phyloP scores from a whole-genome alignment of 2,888 invertebrate species.

The Philhelius pedissequus region DNA sequence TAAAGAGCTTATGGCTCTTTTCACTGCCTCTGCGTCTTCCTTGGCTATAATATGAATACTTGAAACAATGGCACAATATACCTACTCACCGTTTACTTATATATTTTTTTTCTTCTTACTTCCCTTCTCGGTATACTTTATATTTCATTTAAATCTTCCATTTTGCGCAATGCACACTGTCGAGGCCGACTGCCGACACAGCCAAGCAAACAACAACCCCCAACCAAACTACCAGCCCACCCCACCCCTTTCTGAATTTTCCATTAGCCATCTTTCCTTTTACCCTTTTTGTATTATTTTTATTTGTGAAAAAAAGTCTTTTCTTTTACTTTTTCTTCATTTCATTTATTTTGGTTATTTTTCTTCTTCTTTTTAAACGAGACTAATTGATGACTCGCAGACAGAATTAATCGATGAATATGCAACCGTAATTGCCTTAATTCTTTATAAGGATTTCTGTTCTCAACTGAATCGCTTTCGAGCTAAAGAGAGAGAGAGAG shows the following conservation, averaged over 20 bases:
- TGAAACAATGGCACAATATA: slow-evolving; percentile 64
- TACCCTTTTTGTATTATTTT: not conserved
- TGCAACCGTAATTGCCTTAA: slow-evolving; percentile 56
- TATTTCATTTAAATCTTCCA: slow-evolving; percentile 45
- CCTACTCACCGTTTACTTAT: not conserved
- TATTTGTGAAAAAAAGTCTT: not conserved
- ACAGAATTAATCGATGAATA: slow-evolving; percentile 67
- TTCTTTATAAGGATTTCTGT: slow-evolving; percentile 42
- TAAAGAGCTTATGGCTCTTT: slow-evolving; percentile 63
- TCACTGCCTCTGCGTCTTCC: slow-evolving; percentile 5
- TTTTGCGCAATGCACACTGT: slow-evolving; percentile 48
- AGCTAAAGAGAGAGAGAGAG: not conserved
- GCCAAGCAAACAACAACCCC: not conserved
- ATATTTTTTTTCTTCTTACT: not conserved
- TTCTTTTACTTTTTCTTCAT: not conserved
- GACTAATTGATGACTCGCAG: slow-evolving; percentile 66
- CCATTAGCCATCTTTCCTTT: slow-evolving; percentile 48
- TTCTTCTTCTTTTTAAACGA: slow-evolving; percentile 6
- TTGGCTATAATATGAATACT: slow-evolving; percentile 21
- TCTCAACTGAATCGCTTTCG: slow-evolving; percentile 2
- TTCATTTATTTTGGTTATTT: not conserved
- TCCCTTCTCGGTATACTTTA: not conserved
- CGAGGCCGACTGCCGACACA: not conserved
- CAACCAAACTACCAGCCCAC: not conserved
- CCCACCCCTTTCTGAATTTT: slow-evolving; percentile 22